Conservation (phyloP, 2,888 invertebrate genomes). For the Hypomecis atomaria region DNA sequence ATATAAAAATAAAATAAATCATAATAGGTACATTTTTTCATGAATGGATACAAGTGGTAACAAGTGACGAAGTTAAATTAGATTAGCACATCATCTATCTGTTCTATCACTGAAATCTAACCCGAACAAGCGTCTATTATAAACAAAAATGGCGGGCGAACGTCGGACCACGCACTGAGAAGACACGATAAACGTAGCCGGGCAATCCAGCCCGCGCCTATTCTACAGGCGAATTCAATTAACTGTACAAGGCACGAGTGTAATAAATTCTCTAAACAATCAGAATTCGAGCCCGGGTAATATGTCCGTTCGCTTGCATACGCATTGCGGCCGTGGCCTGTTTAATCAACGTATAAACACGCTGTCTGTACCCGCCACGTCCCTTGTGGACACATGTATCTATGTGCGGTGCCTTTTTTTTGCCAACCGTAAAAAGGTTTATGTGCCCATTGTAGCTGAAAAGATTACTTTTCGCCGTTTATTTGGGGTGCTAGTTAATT, state of each 20-base stretch:
- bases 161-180: conserved; percentile 65
- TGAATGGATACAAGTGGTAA: no score
- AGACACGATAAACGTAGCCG: conserved; percentile 75
- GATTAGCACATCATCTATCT: conserved; percentile 10
- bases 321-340: conserved; percentile 80
- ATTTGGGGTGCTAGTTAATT: conserved; percentile 63
- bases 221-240: conserved; percentile 84
- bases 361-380: conserved; percentile 59
- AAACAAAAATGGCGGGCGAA: conserved; percentile 61
- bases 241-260: conserved; percentile 83
- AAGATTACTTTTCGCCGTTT: conserved; percentile 70
- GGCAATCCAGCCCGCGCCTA: conserved; percentile 78
- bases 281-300: conserved; percentile 84
- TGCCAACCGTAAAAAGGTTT: conserved; percentile 66
- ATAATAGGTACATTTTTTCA: no score
- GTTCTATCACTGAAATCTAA: conserved; percentile 43
- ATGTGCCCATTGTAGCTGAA: conserved; percentile 66
- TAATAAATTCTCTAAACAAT: conserved; percentile 85
- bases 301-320: conserved; percentile 82
- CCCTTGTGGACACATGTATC: conserved; percentile 66
- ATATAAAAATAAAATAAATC: no score
- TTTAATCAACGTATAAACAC: conserved; percentile 83
- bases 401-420: conserved; percentile 58
- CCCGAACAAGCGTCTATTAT: conserved; percentile 50
- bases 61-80: not conserved